A percentile compares a stretch with the other conserved stretches of the same genome.
Evolutionary conservation across 2,888 invertebrate species (phyloP).

Genomic region (Acrobasis repandana): DNA sequence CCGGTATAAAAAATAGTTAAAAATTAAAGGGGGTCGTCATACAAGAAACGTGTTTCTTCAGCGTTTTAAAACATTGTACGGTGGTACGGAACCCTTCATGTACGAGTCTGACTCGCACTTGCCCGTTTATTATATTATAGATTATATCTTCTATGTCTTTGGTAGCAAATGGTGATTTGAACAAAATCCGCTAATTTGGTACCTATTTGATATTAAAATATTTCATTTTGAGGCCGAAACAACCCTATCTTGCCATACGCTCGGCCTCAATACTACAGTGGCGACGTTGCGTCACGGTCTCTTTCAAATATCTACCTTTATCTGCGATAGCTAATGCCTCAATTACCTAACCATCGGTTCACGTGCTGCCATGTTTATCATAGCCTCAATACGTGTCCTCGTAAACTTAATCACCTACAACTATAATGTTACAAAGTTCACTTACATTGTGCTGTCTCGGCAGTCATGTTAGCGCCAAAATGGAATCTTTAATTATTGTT

Average conservation of each 20-base stretch:
- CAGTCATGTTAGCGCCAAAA: conserved; percentile 1
- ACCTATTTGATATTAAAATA: no score
- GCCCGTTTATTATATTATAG: no score
- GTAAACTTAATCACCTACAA: conserved; percentile 7
- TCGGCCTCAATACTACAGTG: conserved; percentile 19
- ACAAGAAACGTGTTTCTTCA: no score
- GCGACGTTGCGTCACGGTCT: conserved; percentile 20
- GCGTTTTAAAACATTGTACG: no score
- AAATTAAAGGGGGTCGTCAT: no score
- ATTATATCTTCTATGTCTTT: no score
- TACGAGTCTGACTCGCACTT: no score
- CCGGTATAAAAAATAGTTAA: no score
- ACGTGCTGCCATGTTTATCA: conserved; percentile 5
- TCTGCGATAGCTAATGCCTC: conserved; percentile 10
- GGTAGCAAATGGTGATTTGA: no score
- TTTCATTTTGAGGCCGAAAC: background rate
- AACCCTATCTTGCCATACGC: background rate
- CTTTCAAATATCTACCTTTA: conserved; percentile 17
- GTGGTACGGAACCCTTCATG: no score
- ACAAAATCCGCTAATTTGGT: no score
- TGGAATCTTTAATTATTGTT: background rate
- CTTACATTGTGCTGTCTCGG: conserved; percentile 10
- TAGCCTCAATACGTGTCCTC: conserved; percentile 12
- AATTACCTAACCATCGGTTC: conserved; percentile 10
- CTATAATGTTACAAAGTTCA: conserved; percentile 16